phyloP scores from a whole-genome alignment of 2,113 vertebrate genomes.

The Macroglossus sobrinus region DNA sequence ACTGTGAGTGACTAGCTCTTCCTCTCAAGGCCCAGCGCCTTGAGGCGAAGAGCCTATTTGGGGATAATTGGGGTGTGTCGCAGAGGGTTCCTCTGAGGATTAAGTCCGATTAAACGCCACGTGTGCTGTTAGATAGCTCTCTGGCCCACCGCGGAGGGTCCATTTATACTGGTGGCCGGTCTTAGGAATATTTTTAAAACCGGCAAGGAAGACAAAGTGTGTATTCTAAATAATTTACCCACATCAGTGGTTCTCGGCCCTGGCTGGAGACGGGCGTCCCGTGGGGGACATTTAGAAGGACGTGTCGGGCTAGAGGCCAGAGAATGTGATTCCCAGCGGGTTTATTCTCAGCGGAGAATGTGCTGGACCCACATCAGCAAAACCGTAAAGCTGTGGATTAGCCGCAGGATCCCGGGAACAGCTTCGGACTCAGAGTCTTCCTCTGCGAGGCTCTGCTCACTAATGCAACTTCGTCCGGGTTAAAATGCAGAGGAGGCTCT shows the following conservation, averaged over 20 bases:
- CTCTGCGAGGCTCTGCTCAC: background rate
- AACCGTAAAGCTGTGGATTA: background rate
- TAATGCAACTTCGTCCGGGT: background rate
- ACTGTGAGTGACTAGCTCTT: background rate
- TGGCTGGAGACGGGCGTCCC: background rate
- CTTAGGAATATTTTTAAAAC: background rate
- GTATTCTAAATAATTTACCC: background rate
- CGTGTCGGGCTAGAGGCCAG: background rate
- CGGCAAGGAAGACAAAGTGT: background rate
- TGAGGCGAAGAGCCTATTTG: no score
- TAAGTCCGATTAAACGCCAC: background rate
- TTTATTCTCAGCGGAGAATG: slow-evolving; percentile 33
- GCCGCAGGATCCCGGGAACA: background rate
- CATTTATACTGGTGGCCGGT: background rate
- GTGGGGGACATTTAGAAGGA: background rate
- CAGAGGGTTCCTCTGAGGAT: background rate
- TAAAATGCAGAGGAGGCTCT: background rate
- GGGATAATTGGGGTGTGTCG: background rate
- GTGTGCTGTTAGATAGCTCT: background rate
- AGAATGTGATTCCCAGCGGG: background rate
- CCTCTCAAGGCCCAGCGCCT: background rate
- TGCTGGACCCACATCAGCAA: background rate
- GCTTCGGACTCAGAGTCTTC: background rate
- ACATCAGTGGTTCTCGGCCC: background rate
- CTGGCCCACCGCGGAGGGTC: background rate